Evolutionary conservation across 2,113 vertebrate genomes (phyloP).

Genomic region (Rhinoptilus africanus): DNA sequence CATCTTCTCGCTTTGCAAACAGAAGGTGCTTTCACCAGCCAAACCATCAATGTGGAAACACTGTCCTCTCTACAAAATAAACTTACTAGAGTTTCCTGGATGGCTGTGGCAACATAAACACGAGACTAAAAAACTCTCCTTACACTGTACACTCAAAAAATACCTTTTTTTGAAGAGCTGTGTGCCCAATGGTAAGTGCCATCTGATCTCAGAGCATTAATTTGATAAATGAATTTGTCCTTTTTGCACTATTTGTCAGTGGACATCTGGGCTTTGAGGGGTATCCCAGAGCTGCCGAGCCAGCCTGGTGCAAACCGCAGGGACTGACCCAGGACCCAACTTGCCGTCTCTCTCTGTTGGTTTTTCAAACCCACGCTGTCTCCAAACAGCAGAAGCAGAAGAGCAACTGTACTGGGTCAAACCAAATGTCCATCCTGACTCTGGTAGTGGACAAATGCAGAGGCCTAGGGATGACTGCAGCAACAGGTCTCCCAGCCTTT

Average conservation of each 20-base stretch:
- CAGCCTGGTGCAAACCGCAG: background rate
- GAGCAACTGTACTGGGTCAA: background rate
- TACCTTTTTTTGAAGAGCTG: fast-evolving
- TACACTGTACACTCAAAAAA: fast-evolving
- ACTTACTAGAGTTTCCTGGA: background rate
- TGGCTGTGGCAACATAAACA: background rate
- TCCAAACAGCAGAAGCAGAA: background rate
- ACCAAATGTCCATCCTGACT: background rate
- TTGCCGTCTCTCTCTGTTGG: background rate
- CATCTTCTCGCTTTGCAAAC: background rate
- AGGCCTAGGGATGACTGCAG: background rate
- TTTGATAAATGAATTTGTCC: background rate
- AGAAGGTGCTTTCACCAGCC: background rate
- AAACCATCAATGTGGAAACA: background rate
- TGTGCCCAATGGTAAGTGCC: background rate
- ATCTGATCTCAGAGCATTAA: background rate
- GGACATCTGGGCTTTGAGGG: background rate
- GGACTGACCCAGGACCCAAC: background rate
- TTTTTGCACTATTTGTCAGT: background rate
- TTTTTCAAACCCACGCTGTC: background rate
- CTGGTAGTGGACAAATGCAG: background rate
- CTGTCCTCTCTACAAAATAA: background rate
- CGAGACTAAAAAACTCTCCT: background rate
- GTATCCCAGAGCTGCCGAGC: background rate
- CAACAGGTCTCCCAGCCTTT: background rate